These are phyloP conservation scores for Forbesichthys agassizii DNA, from an alignment of 2,113 vertebrate genomes.

Conservation along the genomic window DNA sequence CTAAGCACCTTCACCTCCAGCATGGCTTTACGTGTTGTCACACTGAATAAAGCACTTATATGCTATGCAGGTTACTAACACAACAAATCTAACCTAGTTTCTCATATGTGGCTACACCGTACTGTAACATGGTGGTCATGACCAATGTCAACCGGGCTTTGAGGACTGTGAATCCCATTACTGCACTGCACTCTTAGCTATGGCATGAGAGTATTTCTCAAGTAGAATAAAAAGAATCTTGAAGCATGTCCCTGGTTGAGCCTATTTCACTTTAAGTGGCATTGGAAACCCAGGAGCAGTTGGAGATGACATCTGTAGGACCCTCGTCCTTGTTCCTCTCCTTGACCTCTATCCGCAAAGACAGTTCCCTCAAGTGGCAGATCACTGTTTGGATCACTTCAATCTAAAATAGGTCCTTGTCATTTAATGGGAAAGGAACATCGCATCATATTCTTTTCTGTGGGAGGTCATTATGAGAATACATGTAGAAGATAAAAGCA, in stretches of 20 bases:
- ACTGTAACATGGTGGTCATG: conserved; percentile 20
- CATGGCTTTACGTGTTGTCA: not conserved
- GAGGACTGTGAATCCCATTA: conserved; percentile 35
- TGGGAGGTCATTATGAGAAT: conserved; percentile 48
- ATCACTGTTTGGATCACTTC: conserved; percentile 67
- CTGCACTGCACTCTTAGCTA: conserved; percentile 45
- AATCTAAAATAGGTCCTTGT: conserved; percentile 69
- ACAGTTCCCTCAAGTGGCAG: conserved; percentile 71
- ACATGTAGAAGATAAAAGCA: conserved; percentile 16
- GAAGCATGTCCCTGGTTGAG: conserved; percentile 64
- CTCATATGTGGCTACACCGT: conserved; percentile 20
- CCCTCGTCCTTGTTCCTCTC: conserved; percentile 72
- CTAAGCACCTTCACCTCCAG: not conserved
- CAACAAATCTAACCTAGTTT: not conserved
- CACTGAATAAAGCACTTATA: no score
- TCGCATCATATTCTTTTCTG: conserved; percentile 50
- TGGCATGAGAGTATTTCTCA: conserved; percentile 54
- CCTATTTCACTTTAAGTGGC: conserved; percentile 72
- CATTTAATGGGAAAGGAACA: conserved; percentile 67
- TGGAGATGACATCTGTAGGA: conserved; percentile 69
- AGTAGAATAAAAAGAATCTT: conserved; percentile 50
- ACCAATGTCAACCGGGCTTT: conserved; percentile 34
- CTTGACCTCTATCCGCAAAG: conserved; percentile 74
- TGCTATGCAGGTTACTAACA: no score
- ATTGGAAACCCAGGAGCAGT: conserved; percentile 66